Evolutionary conservation across 2,888 invertebrate genomes (phyloP), one percentile per base, ranked within the genome.

Genomic region (Sclerodermus sp.): DNA sequence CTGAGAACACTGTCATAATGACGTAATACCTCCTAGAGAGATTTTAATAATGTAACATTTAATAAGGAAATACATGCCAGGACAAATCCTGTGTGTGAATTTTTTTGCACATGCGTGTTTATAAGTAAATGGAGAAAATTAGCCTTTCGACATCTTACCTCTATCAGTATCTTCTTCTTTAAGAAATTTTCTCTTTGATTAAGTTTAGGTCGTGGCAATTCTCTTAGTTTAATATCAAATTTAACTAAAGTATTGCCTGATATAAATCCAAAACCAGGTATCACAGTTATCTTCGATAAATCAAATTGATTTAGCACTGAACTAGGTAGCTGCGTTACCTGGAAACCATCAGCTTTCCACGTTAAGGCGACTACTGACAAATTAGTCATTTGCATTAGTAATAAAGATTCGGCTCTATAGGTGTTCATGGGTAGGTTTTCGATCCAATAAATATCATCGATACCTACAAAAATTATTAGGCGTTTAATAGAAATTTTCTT

Each of bases 391-490:
- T 82, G 80, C 1, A 78, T 66, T 6, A 82, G 53, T 37, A 82
- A 53, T 40, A 82, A 57, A 1, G 79, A 72, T 47, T 82, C 81
- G 51, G 81, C 77, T 45, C 79, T 71, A 51, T 79, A 80, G 1
- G 77, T 80, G 45, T 73, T 64, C 1, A 80, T 49, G 1, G 75
- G 76, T 32, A 82, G 54, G 46, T 56, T 56, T 43, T 51, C 47
- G 5, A 70, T 48, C 66, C 66, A 71, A 1, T 50, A 14, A 30
- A 67, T 53, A 23, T 71, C 64, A 5, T 58, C 52, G 10, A 64
- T 36, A 37, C 62, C 73, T 75, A 46, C 39, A 14, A 53, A 51
- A 39, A 34, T 8, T 12, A 30, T 30, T n/a, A n/a, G n/a, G n/a
- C n/a, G n/a, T n/a, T n/a, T n/a, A n/a, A n/a, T n/a, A n/a, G n/a